Percentiles rank a stretch among this genome's conserved stretches.
Evolutionary conservation across 2,888 invertebrate species (phyloP).

Genomic region (Bombylius major): DNA sequence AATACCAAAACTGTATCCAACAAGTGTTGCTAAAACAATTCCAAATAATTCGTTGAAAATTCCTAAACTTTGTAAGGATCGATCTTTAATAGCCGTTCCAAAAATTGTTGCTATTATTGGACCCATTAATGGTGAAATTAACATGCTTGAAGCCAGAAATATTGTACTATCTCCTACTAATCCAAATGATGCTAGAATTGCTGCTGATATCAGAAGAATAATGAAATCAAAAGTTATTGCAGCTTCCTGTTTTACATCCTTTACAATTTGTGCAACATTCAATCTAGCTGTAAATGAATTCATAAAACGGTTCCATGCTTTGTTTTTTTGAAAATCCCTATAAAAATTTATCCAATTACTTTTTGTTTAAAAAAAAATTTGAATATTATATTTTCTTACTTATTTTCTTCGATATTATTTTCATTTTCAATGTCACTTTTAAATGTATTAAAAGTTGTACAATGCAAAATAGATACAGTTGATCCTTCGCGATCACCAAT

Average conservation of each 20-base stretch:
- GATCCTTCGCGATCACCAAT: slow-evolving; percentile 48
- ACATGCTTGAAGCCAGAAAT: slow-evolving; percentile 64
- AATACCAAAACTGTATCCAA: slow-evolving; percentile 57
- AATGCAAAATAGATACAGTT: slow-evolving; percentile 48
- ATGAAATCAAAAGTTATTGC: slow-evolving; percentile 64
- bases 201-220: slow-evolving; percentile 55
- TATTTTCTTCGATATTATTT: background rate
- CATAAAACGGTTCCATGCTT: slow-evolving; percentile 49
- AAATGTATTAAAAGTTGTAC: slow-evolving; percentile 38
- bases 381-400: background rate
- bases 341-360: slow-evolving; percentile 13
- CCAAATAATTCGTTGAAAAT: slow-evolving; percentile 55
- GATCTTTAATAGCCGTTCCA: slow-evolving; percentile 56
- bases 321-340: slow-evolving; percentile 18
- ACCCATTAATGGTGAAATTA: slow-evolving; percentile 70
- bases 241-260: slow-evolving; percentile 53
- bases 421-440: slow-evolving; percentile 11
- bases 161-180: slow-evolving; percentile 62
- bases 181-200: slow-evolving; percentile 58
- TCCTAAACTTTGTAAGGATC: slow-evolving; percentile 48
- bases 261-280: slow-evolving; percentile 60
- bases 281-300: slow-evolving; percentile 51
- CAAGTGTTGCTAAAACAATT: slow-evolving; percentile 48
- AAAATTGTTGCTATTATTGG: slow-evolving; percentile 67
- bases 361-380: slow-evolving; percentile 13